Evolutionary conservation across 2,797 vertebrate genomes (phyloP), one percentile per base, ranked within the genome.

Genomic region (Poecile montanus): DNA sequence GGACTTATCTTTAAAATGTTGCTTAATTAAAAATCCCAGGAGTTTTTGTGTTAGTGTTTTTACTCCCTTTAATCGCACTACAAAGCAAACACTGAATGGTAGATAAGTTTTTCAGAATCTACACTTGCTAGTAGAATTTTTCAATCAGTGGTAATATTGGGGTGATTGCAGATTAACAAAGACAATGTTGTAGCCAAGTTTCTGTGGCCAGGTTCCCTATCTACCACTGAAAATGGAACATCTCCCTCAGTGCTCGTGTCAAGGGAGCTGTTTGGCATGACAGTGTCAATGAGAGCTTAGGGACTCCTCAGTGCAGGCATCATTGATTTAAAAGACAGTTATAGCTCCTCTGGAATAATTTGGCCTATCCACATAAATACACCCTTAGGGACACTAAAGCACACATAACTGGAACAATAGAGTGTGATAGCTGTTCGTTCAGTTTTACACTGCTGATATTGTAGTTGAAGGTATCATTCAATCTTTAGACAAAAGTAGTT

Each of bases 291-390:
- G 82, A 82, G 67, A 57, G 36, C 45, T 82, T 65, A 77, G 84
- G 82, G 91, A 70, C 38, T 78, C 32, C 45, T 90, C 60, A 78
- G 60, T n/a, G 50, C 68, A 87, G 61, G 50, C 73, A 47, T 74
- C 89, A 85, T 67, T 58, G 89, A 85, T 86, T 91, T 81, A 91
- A 63, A 86, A 91, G 85, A 67, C 74, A 84, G 63, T 60, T 86
- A 84, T 14, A 79, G 48, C 19, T 93, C 56, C 86, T 88, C 65
- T 61, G 81, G 79, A 94, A 72, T 74, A 44, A 45, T 88, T 91
- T 92, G n/a, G 36, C 72, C 54, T 65, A 38, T 94, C 38, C 40
- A 7, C 57, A 50, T 25, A 94, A 95, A 94, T 63, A 44, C 17
- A 67, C 85, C 56, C 89, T 79, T 47, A 76, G 82, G 94, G 91